Evolutionary conservation across 2,113 vertebrate genomes (phyloP), one percentile per base, ranked within the genome.

Genomic region (Sterrhoptilus dennistouni): DNA sequence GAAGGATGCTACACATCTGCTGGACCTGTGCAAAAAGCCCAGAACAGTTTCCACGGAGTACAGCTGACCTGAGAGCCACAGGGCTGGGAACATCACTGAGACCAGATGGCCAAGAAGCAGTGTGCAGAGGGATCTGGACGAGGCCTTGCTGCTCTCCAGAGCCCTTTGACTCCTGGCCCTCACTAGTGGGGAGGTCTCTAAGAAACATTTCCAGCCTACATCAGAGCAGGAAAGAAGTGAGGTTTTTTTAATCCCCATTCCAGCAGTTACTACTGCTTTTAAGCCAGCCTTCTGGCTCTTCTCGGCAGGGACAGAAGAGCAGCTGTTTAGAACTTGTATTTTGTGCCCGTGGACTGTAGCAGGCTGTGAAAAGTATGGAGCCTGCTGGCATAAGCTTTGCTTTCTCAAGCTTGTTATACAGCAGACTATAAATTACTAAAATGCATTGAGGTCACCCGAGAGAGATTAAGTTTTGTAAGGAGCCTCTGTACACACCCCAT

Each of bases 201-300:
- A 77, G 52, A 47, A 65, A 5, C 15, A 23, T 7, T 71, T 36
- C 36, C 19, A 23, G 24, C 12, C 49, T 35, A 14, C 16, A 2
- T 38, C 12, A 52, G 15, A 16, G 16, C 56, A 50, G 63, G 23
- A 69, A 45, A 68, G 57, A 19, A 8, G 52, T 11, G 33, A 8
- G 1, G 0, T 3, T 47, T 5, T 28, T 36, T 28, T 12, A 77
- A 53, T 53, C 15, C 8, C 17, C 6, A 0, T 63, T 59, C 23
- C 29, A 78, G 80, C 40, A 47, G 35, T 36, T 6, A 16, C 25
- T 90, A 20, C 38, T 70, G 1, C 54, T 76, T 52, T 40, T 31
- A 19, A 65, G 42, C 31, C 50, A 69, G 54, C n/a, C 4, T 31
- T 49, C 23, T 60, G 61, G 44, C 38, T 70, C 64, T 66, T 28